Evolutionary conservation across 2,888 invertebrate genomes (phyloP).

Genomic region (Ophonus ardosiacus): DNA sequence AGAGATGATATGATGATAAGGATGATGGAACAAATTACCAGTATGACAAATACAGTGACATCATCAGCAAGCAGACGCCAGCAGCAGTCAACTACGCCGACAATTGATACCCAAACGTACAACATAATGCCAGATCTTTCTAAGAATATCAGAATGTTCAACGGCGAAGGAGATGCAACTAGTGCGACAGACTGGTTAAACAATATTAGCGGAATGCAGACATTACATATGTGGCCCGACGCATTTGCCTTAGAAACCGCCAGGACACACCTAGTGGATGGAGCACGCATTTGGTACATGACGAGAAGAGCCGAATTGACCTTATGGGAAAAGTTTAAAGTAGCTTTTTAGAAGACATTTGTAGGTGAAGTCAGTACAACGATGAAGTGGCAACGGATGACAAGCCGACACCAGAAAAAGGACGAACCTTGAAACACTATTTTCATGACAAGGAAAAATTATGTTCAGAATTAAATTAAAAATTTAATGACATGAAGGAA

Average conservation of each 20-base stretch:
- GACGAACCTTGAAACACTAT: not conserved
- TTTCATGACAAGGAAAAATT: conserved; percentile 26
- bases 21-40: too few species aligned
- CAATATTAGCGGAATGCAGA: conserved; percentile 53
- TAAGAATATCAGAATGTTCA: conserved; percentile 17
- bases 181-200: conserved; percentile 35
- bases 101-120: not conserved
- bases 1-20: too few species aligned
- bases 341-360: conserved; percentile 51
- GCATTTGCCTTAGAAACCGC: not conserved
- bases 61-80: too few species aligned
- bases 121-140: conserved; percentile 10
- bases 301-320: conserved; percentile 9
- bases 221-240: conserved; percentile 61
- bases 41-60: too few species aligned
- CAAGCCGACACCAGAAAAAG: not conserved
- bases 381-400: conserved; percentile 39
- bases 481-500: conserved; percentile 24
- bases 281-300: conserved; percentile 28
- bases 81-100: too few species aligned
- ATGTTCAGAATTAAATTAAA: not conserved
- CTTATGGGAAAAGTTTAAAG: conserved; percentile 34
- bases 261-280: conserved; percentile 17
- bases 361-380: conserved; percentile 4
- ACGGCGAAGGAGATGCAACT: conserved; percentile 24